phyloP scores from a whole-genome alignment of 2,888 invertebrate species.

The Orgyia antiqua region DNA sequence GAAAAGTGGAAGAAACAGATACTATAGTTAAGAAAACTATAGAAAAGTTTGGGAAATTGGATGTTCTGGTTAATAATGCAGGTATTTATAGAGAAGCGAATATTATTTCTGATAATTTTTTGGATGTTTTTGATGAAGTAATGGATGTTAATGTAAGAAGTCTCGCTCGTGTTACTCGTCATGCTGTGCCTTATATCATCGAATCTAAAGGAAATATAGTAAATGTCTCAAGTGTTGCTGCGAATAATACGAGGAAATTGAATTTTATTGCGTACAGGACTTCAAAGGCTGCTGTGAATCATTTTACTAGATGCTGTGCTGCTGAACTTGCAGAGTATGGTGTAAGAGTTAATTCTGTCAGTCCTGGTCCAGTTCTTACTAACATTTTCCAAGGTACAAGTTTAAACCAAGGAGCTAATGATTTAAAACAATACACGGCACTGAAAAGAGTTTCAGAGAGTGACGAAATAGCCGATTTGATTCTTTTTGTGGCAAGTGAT shows the following conservation, averaged over 20 bases:
- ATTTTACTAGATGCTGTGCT: conserved; percentile 84
- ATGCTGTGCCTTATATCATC: conserved; percentile 28
- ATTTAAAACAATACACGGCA: neutral
- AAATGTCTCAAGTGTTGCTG: conserved; percentile 29
- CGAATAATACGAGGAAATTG: neutral
- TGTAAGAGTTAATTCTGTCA: conserved; percentile 83
- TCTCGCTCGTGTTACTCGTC: conserved; percentile 20
- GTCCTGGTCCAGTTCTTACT: conserved; percentile 75
- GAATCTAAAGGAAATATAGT: conserved; percentile 34
- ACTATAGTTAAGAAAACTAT: conserved; percentile 25
- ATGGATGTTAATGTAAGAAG: conserved; percentile 30
- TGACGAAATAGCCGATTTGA: conserved; percentile 32
- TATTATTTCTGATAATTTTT: conserved; percentile 19
- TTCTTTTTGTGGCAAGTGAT: conserved; percentile 32
- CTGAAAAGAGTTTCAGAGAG: conserved; percentile 37
- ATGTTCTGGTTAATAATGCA: conserved; percentile 41
- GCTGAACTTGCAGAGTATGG: conserved; percentile 77
- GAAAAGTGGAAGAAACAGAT: conserved; percentile 26
- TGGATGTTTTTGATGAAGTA: conserved; percentile 23
- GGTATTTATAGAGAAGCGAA: conserved; percentile 14
- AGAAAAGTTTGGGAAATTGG: conserved; percentile 29
- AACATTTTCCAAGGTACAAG: neutral
- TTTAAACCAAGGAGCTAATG: neutral
- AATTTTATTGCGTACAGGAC: conserved; percentile 71
- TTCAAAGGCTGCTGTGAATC: conserved; percentile 86